Base-by-base conservation (phyloP, 2,888 invertebrate genomes). In the Trichogramma evanescens region DNA sequence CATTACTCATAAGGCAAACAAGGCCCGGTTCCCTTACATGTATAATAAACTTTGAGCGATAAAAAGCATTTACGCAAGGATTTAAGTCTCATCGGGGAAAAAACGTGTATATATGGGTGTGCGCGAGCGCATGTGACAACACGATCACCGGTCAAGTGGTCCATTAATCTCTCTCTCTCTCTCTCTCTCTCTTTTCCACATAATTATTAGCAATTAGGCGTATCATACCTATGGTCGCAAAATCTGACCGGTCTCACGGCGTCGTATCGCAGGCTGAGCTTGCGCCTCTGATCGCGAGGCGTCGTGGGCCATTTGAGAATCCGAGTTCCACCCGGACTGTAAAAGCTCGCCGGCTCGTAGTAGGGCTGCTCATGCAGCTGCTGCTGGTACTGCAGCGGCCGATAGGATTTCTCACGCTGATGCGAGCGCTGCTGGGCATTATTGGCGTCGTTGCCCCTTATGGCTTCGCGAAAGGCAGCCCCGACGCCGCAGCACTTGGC, bases 211-310 rank as follows among this genome's bases (percentile, higher is more conserved):
- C n/a, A 46, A 46, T n/a, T 5, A 46, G 13, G 10, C n/a, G 13
- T n/a, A 46, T 13, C 10, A n/a, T 13, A 46, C 46, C 55, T 38
- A 9, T 8, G 26, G 8, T 41, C 6, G 38, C 10, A 9, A 41
- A 65, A 65, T 52, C 67, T 67, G 38, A 65, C 68, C 4, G 69
- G 66, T 54, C 74, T 73, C 41, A 74, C 73, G 26, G 68, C 74
- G 54, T 74, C 73, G 65, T 73, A 74, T 4, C 74, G 70, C 9
- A 72, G 66, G 61, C 74, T 70, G 52, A 69, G 70, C 63, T 72
- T 74, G 57, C 72, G 69, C 7, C 67, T 67, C 43, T 71, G 73
- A 59, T 70, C 67, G 49, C 70, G 66, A 40, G 70, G 71, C 43
- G 70, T 73, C 61, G 68, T 68, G 45, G 65, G 9, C 56, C 61